Evolutionary conservation across 2,888 invertebrate species (phyloP).

Genomic region (Agapetus fuscipes): DNA sequence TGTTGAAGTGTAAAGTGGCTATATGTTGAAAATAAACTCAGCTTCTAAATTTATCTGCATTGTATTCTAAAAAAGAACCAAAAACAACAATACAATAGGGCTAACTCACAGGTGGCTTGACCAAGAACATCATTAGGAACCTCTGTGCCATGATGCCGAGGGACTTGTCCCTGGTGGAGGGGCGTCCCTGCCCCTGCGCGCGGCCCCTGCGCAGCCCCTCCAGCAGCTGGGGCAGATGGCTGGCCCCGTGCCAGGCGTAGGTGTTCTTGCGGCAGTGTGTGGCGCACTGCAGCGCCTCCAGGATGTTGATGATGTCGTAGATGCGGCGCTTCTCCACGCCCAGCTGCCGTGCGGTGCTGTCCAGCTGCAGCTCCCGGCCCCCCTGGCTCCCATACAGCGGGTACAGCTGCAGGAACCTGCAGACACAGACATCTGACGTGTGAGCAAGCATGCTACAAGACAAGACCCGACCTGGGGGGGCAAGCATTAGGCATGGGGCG

Average conservation of each 20-base stretch:
- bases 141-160: slow-evolving; percentile 59
- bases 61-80: no score
- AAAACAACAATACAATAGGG: no score
- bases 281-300: slow-evolving; percentile 62
- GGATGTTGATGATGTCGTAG: slow-evolving; percentile 64
- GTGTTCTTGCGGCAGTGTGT: slow-evolving; percentile 56
- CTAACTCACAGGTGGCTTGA: slow-evolving; percentile 53
- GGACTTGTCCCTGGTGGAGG: slow-evolving; percentile 53
- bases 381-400: slow-evolving; percentile 40
- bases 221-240: slow-evolving; percentile 48
- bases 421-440: no score
- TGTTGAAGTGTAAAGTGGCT: no score
- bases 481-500: no score
- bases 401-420: slow-evolving; percentile 47
- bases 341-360: slow-evolving; percentile 51
- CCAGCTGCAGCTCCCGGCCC: slow-evolving; percentile 50
- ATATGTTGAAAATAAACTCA: no score
- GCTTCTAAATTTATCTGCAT: no score
- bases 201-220: slow-evolving; percentile 54
- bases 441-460: no score
- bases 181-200: slow-evolving; percentile 45
- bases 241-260: slow-evolving; percentile 59
- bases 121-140: slow-evolving; percentile 61
- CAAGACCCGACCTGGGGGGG: no score
- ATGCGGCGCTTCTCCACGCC: slow-evolving; percentile 59